phyloP scores from a whole-genome alignment of 2,888 invertebrate genomes.

The Aphidius colemani region DNA sequence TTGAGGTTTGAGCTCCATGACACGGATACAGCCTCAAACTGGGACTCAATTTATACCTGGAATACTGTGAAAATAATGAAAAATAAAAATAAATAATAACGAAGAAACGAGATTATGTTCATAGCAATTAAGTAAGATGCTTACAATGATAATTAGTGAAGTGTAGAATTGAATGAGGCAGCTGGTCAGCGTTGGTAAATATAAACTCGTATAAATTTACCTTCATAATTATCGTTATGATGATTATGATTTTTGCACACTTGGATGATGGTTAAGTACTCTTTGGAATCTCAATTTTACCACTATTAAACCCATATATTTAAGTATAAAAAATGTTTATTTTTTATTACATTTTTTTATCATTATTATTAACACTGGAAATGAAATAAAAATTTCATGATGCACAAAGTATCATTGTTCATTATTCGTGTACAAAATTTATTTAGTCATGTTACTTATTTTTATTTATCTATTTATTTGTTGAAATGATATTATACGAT shows the following conservation, averaged over 20 bases:
- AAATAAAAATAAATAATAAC: conserved; percentile 18
- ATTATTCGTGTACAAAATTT: no score
- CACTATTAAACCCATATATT: not conserved
- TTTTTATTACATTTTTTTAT: not conserved
- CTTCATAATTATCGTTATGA: conserved; percentile 57
- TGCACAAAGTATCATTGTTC: no score
- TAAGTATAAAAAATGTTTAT: not conserved
- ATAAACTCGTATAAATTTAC: conserved; percentile 48
- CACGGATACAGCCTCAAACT: no score
- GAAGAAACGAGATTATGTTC: conserved; percentile 36
- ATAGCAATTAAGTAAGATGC: conserved; percentile 54
- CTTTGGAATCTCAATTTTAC: conserved; percentile 34
- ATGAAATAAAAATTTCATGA: no score
- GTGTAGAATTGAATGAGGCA: conserved; percentile 52
- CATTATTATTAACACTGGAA: no score
- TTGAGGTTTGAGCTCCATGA: no score
- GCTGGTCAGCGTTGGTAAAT: conserved; percentile 49
- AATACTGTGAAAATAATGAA: not conserved
- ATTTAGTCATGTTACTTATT: no score
- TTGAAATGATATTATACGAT: no score
- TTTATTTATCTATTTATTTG: no score
- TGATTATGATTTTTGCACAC: conserved; percentile 48
- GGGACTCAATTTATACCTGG: no score
- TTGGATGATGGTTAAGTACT: conserved; percentile 5
- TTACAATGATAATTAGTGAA: conserved; percentile 56